Base-by-base conservation (phyloP, 2,888 invertebrate species). In the Eupithecia pulchellata region DNA sequence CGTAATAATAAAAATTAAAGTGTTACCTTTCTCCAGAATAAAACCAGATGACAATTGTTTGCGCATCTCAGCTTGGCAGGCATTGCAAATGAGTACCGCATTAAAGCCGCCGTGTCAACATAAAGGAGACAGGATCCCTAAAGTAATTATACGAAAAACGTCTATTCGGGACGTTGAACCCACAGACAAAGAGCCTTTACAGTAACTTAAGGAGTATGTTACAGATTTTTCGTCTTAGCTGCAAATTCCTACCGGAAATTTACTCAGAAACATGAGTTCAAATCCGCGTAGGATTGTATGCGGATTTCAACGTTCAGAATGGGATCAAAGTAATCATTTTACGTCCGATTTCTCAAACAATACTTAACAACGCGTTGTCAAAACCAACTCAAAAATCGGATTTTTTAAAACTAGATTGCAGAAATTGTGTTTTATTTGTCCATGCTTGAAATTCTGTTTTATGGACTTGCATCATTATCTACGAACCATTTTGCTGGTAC, bases 71-170 rank as follows among this genome's bases (percentile, higher is more conserved):
- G 62, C 77, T 76, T 78, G 75, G 77, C 76, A 74, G 78, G 82
- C 72, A 73, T 78, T 79, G 75, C 68, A 79, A 79, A 80, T 79
- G 79, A 80, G 79, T 78, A 80, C 77, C 78, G 75, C 77, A 79
- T 80, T 80, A 81, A 82, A 77, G 69, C 77, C 77, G 75, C 72
- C 80, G 77, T 80, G 82, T 84, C 82, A 81, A 80, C 84, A 81
- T 82, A 81, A 81, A 82, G 78, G 81, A 79, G 79, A 76, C 74
- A 72, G 76, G 77, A 79, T 79, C 81, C 80, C 77, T 76, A 77
- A 84, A 82, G 82, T 83, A 85, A 86, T 85, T 85, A 84, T 78
- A 78, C 78, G 79, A 80, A 80, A 82, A 84, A 78, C 78, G 81
- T 79, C 81, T 81, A 77, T 74, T 63, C 66, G 72, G 74, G 68